Percentiles rank a stretch among this genome's conserved stretches.
phyloP scores from a whole-genome alignment of 1,140 invertebrate species.

The Aphis craccivora region DNA sequence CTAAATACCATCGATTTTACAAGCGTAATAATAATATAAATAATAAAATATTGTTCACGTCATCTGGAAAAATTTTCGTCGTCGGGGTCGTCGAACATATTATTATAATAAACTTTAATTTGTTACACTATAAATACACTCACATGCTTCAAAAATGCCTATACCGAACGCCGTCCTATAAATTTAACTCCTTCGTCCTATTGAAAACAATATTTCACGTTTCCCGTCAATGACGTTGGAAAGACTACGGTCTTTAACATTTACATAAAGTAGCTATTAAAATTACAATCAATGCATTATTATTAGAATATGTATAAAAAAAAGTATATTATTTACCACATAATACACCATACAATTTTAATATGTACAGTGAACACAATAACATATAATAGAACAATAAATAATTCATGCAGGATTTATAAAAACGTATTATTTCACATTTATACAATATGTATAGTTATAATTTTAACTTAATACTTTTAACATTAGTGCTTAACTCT shows the following conservation, averaged over 20 bases:
- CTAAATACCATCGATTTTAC: not conserved
- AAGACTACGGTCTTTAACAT: too few species aligned
- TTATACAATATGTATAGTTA: too few species aligned
- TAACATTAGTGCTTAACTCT: too few species aligned
- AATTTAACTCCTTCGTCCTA: not conserved
- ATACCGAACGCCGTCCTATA: not conserved
- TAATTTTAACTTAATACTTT: too few species aligned
- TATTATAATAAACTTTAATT: too few species aligned
- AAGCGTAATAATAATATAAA: not conserved
- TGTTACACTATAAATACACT: not conserved
- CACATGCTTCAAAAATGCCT: not conserved
- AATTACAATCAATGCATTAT: not conserved
- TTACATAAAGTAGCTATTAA: too few species aligned
- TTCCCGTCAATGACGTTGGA: too few species aligned
- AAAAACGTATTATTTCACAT: too few species aligned
- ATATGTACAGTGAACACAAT: not conserved
- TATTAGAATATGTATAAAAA: not conserved
- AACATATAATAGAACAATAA: not conserved
- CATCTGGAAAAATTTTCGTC: not conserved
- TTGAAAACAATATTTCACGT: not conserved
- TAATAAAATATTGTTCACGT: not conserved
- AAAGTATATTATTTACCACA: not conserved
- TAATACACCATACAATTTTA: not conserved
- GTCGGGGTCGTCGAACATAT: not conserved
- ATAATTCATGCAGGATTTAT: not conserved